phyloP scores from a whole-genome alignment of 2,888 invertebrate genomes.

The Cerastis leucographa region DNA sequence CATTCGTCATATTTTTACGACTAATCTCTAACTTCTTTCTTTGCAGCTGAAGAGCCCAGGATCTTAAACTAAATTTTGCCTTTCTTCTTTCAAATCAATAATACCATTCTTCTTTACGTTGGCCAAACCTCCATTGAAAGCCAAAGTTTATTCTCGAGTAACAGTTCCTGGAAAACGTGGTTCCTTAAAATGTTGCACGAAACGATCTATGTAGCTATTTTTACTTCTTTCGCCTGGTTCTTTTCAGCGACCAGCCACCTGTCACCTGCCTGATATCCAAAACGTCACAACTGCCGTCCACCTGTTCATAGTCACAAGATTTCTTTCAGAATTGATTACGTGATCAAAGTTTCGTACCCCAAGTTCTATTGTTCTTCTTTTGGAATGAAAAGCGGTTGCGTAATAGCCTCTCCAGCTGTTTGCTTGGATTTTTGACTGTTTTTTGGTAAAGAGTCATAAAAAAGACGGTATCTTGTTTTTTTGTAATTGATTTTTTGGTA shows the following conservation, averaged over 20 bases:
- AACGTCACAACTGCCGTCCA: slow-evolving; percentile 22
- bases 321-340: slow-evolving; percentile 14
- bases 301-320: slow-evolving; percentile 17
- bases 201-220: slow-evolving; percentile 12
- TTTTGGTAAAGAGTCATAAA: background rate
- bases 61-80: background rate
- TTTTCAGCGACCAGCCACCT: slow-evolving; percentile 19
- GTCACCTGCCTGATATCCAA: background rate
- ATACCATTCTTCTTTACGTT: background rate
- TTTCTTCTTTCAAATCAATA: background rate
- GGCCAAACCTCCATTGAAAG: background rate
- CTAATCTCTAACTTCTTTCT: background rate
- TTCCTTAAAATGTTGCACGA: background rate
- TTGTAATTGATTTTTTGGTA: background rate
- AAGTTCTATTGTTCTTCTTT: slow-evolving; percentile 16
- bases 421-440: background rate
- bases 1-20: background rate
- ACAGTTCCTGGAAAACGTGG: background rate
- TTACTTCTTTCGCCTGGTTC: slow-evolving; percentile 1
- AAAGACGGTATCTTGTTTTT: background rate
- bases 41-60: no score
- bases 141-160: background rate
- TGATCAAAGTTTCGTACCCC: slow-evolving; percentile 19
- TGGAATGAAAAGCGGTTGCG: slow-evolving; percentile 10
- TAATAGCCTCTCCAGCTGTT: background rate